A percentile compares a stretch with the other conserved stretches of the same genome.
These are phyloP conservation scores for Phaenicophaeus curvirostris DNA, from an alignment of 2,797 vertebrate species.

Conservation along the genomic window DNA sequence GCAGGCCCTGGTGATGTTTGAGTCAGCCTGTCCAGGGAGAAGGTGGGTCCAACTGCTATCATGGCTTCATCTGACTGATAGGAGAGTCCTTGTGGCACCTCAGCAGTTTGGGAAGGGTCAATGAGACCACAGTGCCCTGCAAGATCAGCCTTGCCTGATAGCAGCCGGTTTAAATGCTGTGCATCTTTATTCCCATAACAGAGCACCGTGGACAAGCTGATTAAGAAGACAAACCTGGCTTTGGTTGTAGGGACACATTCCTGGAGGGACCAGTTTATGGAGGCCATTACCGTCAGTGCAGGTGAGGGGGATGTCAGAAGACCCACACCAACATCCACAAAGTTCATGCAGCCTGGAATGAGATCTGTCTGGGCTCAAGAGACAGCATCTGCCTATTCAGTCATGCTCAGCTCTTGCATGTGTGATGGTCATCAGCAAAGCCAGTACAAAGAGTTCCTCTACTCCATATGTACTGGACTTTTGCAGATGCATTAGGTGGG, in stretches of 20 bases:
- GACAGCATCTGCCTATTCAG: neutral
- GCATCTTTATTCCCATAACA: constrained; percentile 72
- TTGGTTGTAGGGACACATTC: constrained; percentile 98
- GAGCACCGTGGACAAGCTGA: constrained; percentile 98
- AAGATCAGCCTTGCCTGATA: neutral
- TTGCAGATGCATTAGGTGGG: neutral
- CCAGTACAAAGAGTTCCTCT: neutral
- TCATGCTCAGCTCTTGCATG: neutral
- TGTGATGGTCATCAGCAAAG: neutral
- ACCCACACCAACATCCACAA: neutral
- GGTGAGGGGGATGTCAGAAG: constrained; percentile 75
- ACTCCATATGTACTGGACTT: neutral
- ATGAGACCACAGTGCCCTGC: neutral
- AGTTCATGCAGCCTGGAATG: neutral
- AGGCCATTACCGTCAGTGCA: constrained; percentile 98
- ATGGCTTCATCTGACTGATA: neutral
- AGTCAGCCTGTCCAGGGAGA: neutral
- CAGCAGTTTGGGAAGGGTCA: neutral
- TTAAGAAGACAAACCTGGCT: constrained; percentile 98
- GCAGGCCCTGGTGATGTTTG: neutral
- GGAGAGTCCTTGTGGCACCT: neutral
- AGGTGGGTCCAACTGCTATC: neutral
- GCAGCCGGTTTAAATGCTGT: constrained; percentile 1
- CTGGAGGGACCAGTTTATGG: constrained; percentile 98
- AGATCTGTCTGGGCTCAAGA: neutral